Percentiles rank a stretch among this genome's conserved stretches.
Conservation (phyloP, 2,888 invertebrate genomes). For the Andrena dorsata region DNA sequence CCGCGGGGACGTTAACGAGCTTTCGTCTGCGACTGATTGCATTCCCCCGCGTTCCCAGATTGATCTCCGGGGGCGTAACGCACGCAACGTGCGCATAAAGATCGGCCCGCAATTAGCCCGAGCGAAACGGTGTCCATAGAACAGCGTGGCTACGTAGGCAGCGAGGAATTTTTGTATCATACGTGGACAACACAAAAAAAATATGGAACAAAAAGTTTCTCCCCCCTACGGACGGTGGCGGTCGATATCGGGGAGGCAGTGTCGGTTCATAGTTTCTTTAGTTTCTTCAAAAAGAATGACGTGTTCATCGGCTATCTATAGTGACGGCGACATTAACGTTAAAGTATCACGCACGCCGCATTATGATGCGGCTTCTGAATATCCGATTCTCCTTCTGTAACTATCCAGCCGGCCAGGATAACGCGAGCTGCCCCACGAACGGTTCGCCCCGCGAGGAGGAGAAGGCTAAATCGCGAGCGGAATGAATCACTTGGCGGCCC, state of each 20-base stretch:
- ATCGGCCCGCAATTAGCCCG: neutral
- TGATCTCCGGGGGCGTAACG: too few species aligned
- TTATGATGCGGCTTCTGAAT: constrained; percentile 33
- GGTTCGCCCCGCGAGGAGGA: neutral
- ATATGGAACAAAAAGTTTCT: constrained; percentile 67
- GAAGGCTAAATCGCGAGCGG: neutral
- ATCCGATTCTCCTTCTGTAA: neutral
- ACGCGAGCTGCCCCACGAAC: too few species aligned
- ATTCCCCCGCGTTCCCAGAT: neutral
- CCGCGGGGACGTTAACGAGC: neutral
- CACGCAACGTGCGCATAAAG: neutral
- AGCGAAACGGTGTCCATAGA: neutral
- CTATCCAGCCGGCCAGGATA: neutral
- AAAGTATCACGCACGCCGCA: constrained; percentile 71
- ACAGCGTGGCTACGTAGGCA: too few species aligned
- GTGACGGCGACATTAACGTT: constrained; percentile 78
- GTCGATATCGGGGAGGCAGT: constrained; percentile 64
- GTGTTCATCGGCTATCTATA: constrained; percentile 81
- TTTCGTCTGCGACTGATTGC: neutral
- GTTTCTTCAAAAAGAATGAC: constrained; percentile 83
- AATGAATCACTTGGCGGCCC: constrained; percentile 22
- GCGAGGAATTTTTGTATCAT: constrained; percentile 43
- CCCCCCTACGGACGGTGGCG: constrained; percentile 22
- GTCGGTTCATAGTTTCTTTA: constrained; percentile 79
- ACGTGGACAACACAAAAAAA: constrained; percentile 48